A percentile compares a stretch with the other conserved stretches of the same genome.
phyloP scores from a whole-genome alignment of 2,888 invertebrate species.

The Hypomecis punctinalis region DNA sequence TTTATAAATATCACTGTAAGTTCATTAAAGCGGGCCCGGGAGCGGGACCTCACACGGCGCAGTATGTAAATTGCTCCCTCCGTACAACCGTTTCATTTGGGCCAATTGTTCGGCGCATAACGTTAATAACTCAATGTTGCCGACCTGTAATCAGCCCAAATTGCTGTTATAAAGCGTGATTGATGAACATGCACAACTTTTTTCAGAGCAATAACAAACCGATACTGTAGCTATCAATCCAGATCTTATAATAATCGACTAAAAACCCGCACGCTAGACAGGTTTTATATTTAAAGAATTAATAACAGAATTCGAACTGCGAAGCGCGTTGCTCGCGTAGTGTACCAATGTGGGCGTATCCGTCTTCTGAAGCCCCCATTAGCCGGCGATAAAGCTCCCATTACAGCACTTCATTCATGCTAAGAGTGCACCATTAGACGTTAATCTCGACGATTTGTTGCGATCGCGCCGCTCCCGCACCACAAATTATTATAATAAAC shows the following conservation, averaged over 20 bases:
- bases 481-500: conserved; percentile 45
- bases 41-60: conserved; percentile 51
- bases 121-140: conserved; percentile 43
- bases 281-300: conserved; percentile 12
- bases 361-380: conserved; percentile 61
- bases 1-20: conserved; percentile 69
- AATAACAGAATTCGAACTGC: conserved; percentile 22
- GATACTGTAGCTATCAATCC: conserved; percentile 15
- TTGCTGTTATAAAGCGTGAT: conserved; percentile 42
- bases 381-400: conserved; percentile 67
- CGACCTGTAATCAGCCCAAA: conserved; percentile 42
- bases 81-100: conserved; percentile 42
- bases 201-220: conserved; percentile 10
- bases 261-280: background rate
- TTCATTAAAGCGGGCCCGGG: conserved; percentile 61
- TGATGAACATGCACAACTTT: conserved; percentile 34
- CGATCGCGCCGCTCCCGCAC: conserved; percentile 52
- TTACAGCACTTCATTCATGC: conserved; percentile 71
- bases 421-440: conserved; percentile 67
- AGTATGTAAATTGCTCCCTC: conserved; percentile 34
- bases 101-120: conserved; percentile 40
- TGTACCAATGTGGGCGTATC: conserved; percentile 52
- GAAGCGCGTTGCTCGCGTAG: conserved; percentile 19
- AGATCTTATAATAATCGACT: conserved; percentile 2
- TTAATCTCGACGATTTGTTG: conserved; percentile 68